phyloP scores from a whole-genome alignment of 2,888 invertebrate genomes.

The Philhelius pedissequus region DNA sequence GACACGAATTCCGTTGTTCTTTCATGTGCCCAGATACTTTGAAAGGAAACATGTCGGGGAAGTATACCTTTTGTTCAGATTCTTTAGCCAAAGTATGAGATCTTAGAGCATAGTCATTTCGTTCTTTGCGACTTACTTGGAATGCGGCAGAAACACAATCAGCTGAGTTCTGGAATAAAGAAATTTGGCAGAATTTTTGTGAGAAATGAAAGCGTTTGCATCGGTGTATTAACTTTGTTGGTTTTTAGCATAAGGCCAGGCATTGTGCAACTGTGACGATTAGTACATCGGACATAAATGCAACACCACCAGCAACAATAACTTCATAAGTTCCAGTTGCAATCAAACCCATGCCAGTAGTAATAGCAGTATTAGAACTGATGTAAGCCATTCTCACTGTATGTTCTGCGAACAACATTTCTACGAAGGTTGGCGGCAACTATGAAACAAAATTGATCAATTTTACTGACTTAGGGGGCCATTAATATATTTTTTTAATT shows the following conservation, averaged over 20 bases:
- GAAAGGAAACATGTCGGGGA: constrained; percentile 93
- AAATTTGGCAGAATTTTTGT: constrained; percentile 86
- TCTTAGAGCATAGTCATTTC: constrained; percentile 96
- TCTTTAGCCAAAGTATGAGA: constrained; percentile 93
- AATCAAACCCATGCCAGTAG: constrained; percentile 91
- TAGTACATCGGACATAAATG: constrained; percentile 99
- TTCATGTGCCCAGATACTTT: constrained; percentile 91
- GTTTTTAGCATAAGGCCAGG: constrained; percentile 89
- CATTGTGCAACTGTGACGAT: constrained; percentile 95
- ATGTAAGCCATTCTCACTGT: constrained; percentile 99
- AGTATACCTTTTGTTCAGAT: constrained; percentile 91
- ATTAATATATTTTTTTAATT: too few species aligned
- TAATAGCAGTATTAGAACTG: constrained; percentile 92
- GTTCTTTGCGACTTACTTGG: constrained; percentile 90
- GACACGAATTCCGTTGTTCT: constrained; percentile 98
- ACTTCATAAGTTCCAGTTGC: constrained; percentile 94
- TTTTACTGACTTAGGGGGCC: too few species aligned
- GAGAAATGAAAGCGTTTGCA: constrained; percentile 87
- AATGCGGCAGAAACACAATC: constrained; percentile 98
- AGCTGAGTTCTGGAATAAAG: constrained; percentile 93
- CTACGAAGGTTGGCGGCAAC: too few species aligned
- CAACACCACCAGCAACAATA: constrained; percentile 97
- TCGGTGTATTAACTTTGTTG: constrained; percentile 94
- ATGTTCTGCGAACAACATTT: too few species aligned
- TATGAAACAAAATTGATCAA: too few species aligned